phyloP scores from a whole-genome alignment of 2,888 invertebrate species.

The Lasioglossum malachurum region DNA sequence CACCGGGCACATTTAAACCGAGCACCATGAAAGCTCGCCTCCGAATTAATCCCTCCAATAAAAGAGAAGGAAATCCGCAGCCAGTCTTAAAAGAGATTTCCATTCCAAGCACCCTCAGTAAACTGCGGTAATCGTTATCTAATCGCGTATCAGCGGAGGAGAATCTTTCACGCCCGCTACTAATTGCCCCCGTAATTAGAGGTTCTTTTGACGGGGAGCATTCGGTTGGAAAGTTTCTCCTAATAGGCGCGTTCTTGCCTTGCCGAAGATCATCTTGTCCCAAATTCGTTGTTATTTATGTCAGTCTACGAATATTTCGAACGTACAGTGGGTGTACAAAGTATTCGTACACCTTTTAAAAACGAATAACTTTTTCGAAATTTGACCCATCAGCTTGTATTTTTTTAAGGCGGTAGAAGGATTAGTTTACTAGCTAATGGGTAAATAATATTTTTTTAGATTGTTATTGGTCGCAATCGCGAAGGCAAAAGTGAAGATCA shows the following conservation, averaged over 20 bases:
- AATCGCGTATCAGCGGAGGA: constrained; percentile 54
- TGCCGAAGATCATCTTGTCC: neutral
- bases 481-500: too few relatives aligned
- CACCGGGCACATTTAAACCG: constrained; percentile 7
- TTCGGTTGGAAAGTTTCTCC: constrained; percentile 62
- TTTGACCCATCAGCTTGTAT: too few relatives aligned
- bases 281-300: too few relatives aligned
- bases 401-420: too few relatives aligned
- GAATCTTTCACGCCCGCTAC: constrained; percentile 50
- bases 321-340: too few relatives aligned
- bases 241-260: constrained; percentile 53
- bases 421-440: too few relatives aligned
- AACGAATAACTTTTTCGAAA: too few relatives aligned
- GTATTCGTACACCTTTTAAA: too few relatives aligned
- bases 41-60: constrained; percentile 29
- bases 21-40: constrained; percentile 5
- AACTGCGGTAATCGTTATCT: constrained; percentile 64
- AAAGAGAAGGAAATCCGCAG: constrained; percentile 21
- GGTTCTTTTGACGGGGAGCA: constrained; percentile 62
- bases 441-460: too few relatives aligned
- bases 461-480: too few relatives aligned
- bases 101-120: constrained; percentile 55
- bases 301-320: too few relatives aligned
- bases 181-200: constrained; percentile 71
- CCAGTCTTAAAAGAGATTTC: constrained; percentile 63